A percentile compares a stretch with the other conserved stretches of the same genome.
These are phyloP conservation scores for Drosophila neotestacea DNA, from an alignment of 2,888 invertebrate species.

Conservation along the genomic window DNA sequence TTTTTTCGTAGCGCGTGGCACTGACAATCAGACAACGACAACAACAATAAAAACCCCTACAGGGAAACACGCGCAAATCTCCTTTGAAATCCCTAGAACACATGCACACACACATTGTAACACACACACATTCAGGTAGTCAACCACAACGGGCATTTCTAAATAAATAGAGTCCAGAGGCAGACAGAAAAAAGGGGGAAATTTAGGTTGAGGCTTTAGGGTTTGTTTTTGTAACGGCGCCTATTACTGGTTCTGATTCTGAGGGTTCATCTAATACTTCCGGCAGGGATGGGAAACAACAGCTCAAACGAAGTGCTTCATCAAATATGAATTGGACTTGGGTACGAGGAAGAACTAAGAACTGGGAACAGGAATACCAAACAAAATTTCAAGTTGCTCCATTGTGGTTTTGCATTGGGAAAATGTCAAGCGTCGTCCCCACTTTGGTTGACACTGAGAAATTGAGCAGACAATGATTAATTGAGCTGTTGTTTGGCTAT, in stretches of 20 bases:
- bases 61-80: conserved; percentile 52
- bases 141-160: conserved; percentile 46
- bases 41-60: conserved; percentile 34
- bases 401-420: conserved; percentile 38
- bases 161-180: conserved; percentile 41
- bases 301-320: conserved; percentile 63
- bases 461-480: conserved; percentile 75
- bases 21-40: conserved; percentile 42
- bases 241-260: conserved; percentile 22
- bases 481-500: conserved; percentile 62
- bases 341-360: conserved; percentile 2
- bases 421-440: conserved; percentile 21
- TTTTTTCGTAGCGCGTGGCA: conserved; percentile 54
- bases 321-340: conserved; percentile 73
- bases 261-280: conserved; percentile 53
- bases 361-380: conserved; percentile 11
- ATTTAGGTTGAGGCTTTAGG: conserved; percentile 20
- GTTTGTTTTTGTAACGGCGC: conserved; percentile 40
- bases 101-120: neutral
- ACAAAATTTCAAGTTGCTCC: conserved; percentile 17
- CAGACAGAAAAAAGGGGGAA: conserved; percentile 15
- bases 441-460: conserved; percentile 51
- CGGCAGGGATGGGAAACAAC: conserved; percentile 37
- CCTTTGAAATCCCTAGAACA: conserved; percentile 43
- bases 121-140: conserved; percentile 43